Evolutionary conservation across 1,140 invertebrate species (phyloP).

Genomic region (Trichogramma pretiosum): DNA sequence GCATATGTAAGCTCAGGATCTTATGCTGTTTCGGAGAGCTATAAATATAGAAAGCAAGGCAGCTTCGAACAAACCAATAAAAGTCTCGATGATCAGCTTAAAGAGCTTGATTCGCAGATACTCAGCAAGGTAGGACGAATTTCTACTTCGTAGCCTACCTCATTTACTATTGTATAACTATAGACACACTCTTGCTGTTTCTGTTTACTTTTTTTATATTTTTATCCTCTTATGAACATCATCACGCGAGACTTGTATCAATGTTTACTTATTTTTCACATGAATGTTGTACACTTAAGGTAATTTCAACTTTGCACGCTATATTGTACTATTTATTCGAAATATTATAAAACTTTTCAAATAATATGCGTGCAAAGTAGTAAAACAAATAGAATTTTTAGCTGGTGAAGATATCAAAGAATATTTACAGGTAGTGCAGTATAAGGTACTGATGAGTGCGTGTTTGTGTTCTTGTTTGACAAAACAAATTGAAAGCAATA

Average conservation of each 20-base stretch:
- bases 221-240: too few species aligned
- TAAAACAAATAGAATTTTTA: too few species aligned
- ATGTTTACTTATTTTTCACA: too few species aligned
- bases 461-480: slow-evolving; percentile 25
- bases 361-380: too few species aligned
- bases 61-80: slow-evolving; percentile 67
- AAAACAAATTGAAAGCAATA: slow-evolving; percentile 11
- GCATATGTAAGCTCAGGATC: slow-evolving; percentile 53
- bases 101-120: slow-evolving; percentile 64
- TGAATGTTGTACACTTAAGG: too few species aligned
- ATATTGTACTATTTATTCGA: too few species aligned
- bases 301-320: too few species aligned
- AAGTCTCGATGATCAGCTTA: slow-evolving; percentile 71
- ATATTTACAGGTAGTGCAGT: slow-evolving; percentile 33
- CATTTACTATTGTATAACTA: slow-evolving; percentile 11
- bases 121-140: slow-evolving; percentile 56
- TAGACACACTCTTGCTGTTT: slow-evolving; percentile 1
- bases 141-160: slow-evolving; percentile 28
- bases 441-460: slow-evolving; percentile 38
- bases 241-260: too few species aligned
- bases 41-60: slow-evolving; percentile 51
- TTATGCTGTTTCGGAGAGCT: slow-evolving; percentile 50
- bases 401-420: slow-evolving; percentile 30
- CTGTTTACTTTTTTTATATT: slow-evolving; percentile 4
- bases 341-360: too few species aligned